Evolutionary conservation across 2,113 vertebrate species (phyloP), one percentile per base, ranked within the genome.

Genomic region (Haplotaxodon microlepis): DNA sequence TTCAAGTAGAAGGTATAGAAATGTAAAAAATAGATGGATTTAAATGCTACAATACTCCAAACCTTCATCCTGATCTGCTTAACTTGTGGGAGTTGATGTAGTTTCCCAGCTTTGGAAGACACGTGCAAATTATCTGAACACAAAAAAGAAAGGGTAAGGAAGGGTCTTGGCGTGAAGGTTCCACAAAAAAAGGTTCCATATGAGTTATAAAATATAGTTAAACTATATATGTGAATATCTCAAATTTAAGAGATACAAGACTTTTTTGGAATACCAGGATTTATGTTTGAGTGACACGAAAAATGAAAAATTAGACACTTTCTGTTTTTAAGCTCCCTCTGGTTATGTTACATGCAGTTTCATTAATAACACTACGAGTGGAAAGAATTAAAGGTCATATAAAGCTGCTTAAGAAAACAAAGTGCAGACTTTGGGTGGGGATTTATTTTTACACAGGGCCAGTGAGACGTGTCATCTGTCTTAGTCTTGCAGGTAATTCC

Each of bases 381-480:
- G 21, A 7, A 24, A 79, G 24, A 82, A n/a, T 84, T 29, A 86
- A 78, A 56, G 27, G 31, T 59, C 54, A 24, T 38, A 78, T 90
- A 79, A 85, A 91, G 82, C 63, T 40, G 1, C 61, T 78, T 59
- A 63, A 76, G 40, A 82, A 91, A 92, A 91, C 73, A 88, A 14
- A 51, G 66, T 42, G 76, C n/a, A 81, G 42, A 78, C 42, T 86
- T 73, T 84, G 59, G 91, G 76, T 71, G 50, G 51, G 38, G 85
- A 84, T 91, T 90, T 88, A 86, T 88, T 93, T 85, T 86, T 69
- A 88, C 76, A 71, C 47, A 8, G 56, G 76, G n/a, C 89, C 86
- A 16, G 8, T 13, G 84, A 89, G 91, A 91, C 7, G 4, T 5
- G 19, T 76, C 86, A 86, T 93, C 89, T 40, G 53, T 94, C 92